Evolutionary conservation across 2,113 vertebrate species (phyloP).

Genomic region (Lasiurus borealis): DNA sequence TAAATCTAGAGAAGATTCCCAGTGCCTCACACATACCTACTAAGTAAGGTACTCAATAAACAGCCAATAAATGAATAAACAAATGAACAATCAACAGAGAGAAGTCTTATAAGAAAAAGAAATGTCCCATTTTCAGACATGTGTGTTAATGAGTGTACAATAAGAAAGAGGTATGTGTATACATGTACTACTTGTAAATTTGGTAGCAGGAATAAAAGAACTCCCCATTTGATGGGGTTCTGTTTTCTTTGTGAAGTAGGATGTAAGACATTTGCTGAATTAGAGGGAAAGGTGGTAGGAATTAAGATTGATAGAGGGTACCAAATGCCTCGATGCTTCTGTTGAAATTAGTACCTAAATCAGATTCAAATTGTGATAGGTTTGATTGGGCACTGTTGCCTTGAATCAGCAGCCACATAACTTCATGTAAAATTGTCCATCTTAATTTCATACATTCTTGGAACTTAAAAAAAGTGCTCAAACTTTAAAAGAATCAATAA

Average conservation of each 20-base stretch:
- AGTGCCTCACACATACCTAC: not conserved
- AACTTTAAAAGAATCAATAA: not conserved
- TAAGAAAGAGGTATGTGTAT: not conserved
- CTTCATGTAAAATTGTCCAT: not conserved
- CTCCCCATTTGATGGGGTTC: conserved; percentile 4
- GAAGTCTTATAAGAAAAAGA: not conserved
- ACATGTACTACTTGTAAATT: not conserved
- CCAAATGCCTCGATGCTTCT: not conserved
- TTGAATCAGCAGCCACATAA: not conserved
- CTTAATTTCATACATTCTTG: not conserved
- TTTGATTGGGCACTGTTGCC: not conserved
- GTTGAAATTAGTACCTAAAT: not conserved
- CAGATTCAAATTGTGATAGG: not conserved
- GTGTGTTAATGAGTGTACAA: too few relatives aligned
- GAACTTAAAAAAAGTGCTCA: not conserved
- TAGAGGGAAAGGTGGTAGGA: not conserved
- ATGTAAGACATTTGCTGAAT: conserved; percentile 30
- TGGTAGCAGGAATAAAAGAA: conserved; percentile 2
- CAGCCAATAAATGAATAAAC: not conserved
- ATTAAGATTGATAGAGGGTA: conserved; percentile 16
- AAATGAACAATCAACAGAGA: not conserved
- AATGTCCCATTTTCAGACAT: conserved; percentile 27
- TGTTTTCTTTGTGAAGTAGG: conserved; percentile 23
- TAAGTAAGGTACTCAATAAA: not conserved
- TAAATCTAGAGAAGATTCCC: not conserved